A percentile compares a stretch with the other conserved stretches of the same genome.
These are phyloP conservation scores for Synergus itoensis DNA, from an alignment of 2,888 invertebrate genomes.

Conservation along the genomic window DNA sequence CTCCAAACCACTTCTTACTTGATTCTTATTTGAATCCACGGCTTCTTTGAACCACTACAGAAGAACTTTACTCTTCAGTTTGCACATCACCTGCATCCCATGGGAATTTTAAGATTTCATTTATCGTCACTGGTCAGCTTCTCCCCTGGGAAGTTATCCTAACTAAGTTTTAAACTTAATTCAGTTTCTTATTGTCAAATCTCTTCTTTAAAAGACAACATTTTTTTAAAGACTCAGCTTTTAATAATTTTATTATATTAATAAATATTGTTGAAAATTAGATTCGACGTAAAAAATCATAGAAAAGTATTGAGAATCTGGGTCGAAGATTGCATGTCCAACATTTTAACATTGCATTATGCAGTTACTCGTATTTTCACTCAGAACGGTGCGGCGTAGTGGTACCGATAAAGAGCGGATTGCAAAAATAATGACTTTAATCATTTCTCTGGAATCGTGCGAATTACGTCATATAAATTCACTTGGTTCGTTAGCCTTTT, in stretches of 20 bases:
- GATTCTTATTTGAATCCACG: slow-evolving; percentile 30
- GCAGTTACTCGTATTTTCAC: slow-evolving; percentile 26
- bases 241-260: too few relatives aligned
- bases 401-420: slow-evolving; percentile 15
- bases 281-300: not conserved
- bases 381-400: not conserved
- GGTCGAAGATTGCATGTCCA: slow-evolving; percentile 8
- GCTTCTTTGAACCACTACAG: not conserved
- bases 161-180: not conserved
- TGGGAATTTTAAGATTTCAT: slow-evolving; percentile 27
- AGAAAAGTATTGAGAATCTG: slow-evolving; percentile 6
- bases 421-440: slow-evolving; percentile 46
- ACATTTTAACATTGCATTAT: slow-evolving; percentile 12
- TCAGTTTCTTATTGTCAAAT: not conserved
- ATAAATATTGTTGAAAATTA: not conserved
- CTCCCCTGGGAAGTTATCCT: slow-evolving; percentile 4
- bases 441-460: slow-evolving; percentile 46
- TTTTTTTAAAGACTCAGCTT: too few relatives aligned
- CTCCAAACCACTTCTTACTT: slow-evolving; percentile 25
- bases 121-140: slow-evolving; percentile 19
- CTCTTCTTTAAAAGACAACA: not conserved
- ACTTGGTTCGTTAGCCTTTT: slow-evolving; percentile 39
- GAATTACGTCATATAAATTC: slow-evolving; percentile 38
- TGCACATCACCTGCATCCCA: slow-evolving; percentile 7
- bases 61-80: slow-evolving; percentile 4